Conservation (phyloP, 1,140 invertebrate species). For the Bombus confusus region DNA sequence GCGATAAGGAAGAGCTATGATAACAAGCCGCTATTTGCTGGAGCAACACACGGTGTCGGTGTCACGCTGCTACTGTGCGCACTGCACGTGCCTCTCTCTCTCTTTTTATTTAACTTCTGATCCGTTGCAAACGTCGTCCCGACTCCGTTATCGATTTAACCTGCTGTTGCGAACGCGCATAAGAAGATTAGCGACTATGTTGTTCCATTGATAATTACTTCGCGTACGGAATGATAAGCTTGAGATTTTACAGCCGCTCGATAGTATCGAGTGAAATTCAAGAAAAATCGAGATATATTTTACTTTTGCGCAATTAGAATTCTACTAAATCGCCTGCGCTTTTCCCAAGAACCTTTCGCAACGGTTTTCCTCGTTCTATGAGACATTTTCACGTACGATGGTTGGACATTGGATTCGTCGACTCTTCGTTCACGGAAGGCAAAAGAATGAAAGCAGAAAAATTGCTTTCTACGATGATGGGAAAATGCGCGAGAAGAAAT, state of each 20-base stretch:
- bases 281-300: too few species aligned
- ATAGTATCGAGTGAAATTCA: too few species aligned
- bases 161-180: conserved; percentile 30
- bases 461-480: too few species aligned
- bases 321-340: too few species aligned
- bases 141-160: conserved; percentile 43
- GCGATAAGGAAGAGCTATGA: conserved; percentile 64
- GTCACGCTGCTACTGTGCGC: conserved; percentile 40
- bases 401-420: too few species aligned
- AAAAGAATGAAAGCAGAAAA: too few species aligned
- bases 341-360: too few species aligned
- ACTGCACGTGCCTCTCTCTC: conserved; percentile 42
- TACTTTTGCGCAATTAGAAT: too few species aligned
- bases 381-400: too few species aligned
- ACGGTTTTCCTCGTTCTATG: too few species aligned
- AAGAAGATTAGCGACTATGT: conserved; percentile 2
- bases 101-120: conserved; percentile 55
- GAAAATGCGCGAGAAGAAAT: background rate
- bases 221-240: too few species aligned
- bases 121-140: conserved; percentile 47
- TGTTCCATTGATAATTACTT: conserved; percentile 6
- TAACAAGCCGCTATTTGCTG: conserved; percentile 52
- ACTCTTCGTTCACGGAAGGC: too few species aligned
- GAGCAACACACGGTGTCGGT: conserved; percentile 38
- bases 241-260: background rate